Conservation (phyloP, 2,888 invertebrate genomes). For the Cataglyphis rosenhaueri region DNA sequence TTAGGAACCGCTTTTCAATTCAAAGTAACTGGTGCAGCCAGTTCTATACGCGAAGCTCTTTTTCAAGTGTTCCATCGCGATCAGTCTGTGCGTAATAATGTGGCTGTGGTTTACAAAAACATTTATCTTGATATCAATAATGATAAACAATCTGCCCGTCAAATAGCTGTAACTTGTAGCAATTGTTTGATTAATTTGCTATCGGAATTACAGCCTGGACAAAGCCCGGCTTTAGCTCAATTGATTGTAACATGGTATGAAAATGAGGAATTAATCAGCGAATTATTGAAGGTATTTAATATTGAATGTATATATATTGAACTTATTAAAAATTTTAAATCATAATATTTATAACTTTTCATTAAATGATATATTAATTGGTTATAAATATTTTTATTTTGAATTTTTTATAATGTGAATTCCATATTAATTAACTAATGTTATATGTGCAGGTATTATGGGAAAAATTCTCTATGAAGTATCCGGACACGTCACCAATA, state of each 20-base stretch:
- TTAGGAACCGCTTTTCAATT: conserved; percentile 93
- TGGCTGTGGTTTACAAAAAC: conserved; percentile 80
- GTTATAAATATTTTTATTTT: not conserved
- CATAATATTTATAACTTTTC: not conserved
- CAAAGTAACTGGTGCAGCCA: conserved; percentile 90
- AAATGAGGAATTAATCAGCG: conserved; percentile 75
- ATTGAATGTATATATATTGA: too few species aligned
- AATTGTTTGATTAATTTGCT: conserved; percentile 79
- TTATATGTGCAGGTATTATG: conserved; percentile 89
- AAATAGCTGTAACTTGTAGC: conserved; percentile 75
- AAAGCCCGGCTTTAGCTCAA: conserved; percentile 79
- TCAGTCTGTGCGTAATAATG: conserved; percentile 81
- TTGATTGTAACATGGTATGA: conserved; percentile 79
- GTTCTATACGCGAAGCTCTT: conserved; percentile 86
- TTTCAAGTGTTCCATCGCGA: conserved; percentile 81
- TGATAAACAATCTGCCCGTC: conserved; percentile 73
- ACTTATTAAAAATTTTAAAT: not conserved
- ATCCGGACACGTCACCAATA: conserved; percentile 89
- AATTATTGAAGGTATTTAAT: conserved; percentile 78
- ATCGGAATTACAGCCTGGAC: conserved; percentile 78
- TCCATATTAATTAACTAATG: not conserved
- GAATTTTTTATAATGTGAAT: not conserved
- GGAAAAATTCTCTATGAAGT: conserved; percentile 93
- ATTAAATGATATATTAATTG: not conserved
- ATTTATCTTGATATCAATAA: conserved; percentile 75